phyloP scores from a whole-genome alignment of 2,888 invertebrate genomes.

The Agonopterix arenella region DNA sequence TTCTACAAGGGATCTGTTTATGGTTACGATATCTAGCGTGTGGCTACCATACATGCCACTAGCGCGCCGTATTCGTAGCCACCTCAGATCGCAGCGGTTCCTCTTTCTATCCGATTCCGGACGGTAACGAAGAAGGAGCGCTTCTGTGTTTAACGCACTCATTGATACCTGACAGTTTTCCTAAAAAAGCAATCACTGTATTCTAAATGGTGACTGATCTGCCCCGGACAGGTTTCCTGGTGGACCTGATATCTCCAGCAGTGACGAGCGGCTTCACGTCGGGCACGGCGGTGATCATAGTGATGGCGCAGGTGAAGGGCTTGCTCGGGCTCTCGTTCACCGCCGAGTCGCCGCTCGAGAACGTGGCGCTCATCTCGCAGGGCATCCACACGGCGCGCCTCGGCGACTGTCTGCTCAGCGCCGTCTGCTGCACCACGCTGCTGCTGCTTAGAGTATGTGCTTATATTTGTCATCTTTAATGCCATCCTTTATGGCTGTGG shows the following conservation, averaged over 20 bases:
- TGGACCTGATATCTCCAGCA: conserved; percentile 89
- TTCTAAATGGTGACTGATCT: not conserved
- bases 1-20: no score
- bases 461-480: not conserved
- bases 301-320: conserved; percentile 84
- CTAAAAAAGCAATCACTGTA: no score
- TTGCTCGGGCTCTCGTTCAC: conserved; percentile 82
- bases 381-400: conserved; percentile 68
- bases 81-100: no score
- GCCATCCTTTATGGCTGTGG: not conserved
- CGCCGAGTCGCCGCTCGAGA: conserved; percentile 81
- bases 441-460: conserved; percentile 80
- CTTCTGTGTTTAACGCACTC: no score
- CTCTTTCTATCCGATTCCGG: no score
- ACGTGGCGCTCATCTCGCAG: conserved; percentile 64
- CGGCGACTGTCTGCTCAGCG: conserved; percentile 81
- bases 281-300: conserved; percentile 88
- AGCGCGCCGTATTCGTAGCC: no score
- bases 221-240: conserved; percentile 82
- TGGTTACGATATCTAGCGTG: no score
- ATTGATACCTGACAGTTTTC: no score
- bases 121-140: no score
- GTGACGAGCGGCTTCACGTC: conserved; percentile 91
- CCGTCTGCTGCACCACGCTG: conserved; percentile 80
- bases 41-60: no score